Base-by-base conservation (phyloP, 2,797 vertebrate genomes). In the Siniperca scherzeri region DNA sequence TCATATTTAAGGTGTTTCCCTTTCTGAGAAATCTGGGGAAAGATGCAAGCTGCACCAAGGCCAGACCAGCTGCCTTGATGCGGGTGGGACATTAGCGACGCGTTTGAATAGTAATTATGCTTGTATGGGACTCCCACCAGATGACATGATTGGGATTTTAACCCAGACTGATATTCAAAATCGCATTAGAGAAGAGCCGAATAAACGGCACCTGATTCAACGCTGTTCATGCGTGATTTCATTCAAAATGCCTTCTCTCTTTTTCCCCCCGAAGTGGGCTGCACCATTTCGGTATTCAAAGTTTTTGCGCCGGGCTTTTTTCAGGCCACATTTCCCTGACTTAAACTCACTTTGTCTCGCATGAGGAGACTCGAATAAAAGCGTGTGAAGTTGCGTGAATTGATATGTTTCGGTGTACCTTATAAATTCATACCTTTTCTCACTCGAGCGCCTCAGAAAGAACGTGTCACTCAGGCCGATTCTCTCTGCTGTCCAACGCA, bases 371-470 rank as follows among this genome's bases (percentile, higher is more conserved):
- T 88, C 95, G 95, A 93, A 98, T 96, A 99, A 99, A 98, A 94
- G 97, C 97, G 96, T 93, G 95, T 95, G 96, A 97, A 96, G 96
- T 96, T 92, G 95, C 94, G 95, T 96, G 97, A 98, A 99, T 99
- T 96, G 98, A 97, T 96, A 98, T 98, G 98, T 98, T 97, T 98
- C 95, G 96, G 96, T 98, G 97, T 97, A 97, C 96, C 97, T 98
- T 98, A 98, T 98, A 98, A 97, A 99, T 99, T 99, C 98, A 98
- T 96, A 97, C 97, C 97, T 97, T 97, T 97, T 97, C 97, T 97
- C 97, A 97, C 94, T 95, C 95, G 93, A 97, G 94, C 96, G 96
- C 96, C 91, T 95, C 96, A 96, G 96, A 97, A 97, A 94, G 96
- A 96, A 96, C 88, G 95, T 94, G 95, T 96, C 96, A 90, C 95